Evolutionary conservation across 2,113 vertebrate species (phyloP).

Genomic region (Dascyllus trimaculatus): DNA sequence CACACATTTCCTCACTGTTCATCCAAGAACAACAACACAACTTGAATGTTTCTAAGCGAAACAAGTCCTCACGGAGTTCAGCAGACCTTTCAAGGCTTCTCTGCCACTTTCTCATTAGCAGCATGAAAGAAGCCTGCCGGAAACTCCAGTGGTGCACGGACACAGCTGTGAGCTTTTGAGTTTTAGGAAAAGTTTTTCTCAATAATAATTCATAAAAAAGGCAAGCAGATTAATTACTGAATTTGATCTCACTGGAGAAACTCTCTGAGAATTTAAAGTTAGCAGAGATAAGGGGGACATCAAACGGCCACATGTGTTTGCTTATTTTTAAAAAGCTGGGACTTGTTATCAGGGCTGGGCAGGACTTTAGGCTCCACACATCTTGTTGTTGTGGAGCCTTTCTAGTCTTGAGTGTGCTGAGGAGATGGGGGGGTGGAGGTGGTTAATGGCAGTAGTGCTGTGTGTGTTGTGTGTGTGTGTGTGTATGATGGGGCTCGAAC

Average conservation of each 20-base stretch:
- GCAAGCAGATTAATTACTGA: slow-evolving; percentile 81
- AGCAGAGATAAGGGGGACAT: slow-evolving; percentile 85
- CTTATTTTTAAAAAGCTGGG: slow-evolving; percentile 89
- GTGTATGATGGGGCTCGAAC: slow-evolving; percentile 61
- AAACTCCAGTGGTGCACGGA: slow-evolving; percentile 57
- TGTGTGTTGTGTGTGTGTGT: slow-evolving; percentile 59
- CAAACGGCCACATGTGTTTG: slow-evolving; percentile 92
- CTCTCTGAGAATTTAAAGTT: slow-evolving; percentile 81
- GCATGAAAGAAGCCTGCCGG: slow-evolving; percentile 68
- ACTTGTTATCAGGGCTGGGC: slow-evolving; percentile 90
- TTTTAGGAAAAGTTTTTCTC: slow-evolving; percentile 72
- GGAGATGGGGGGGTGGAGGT: slow-evolving; percentile 57
- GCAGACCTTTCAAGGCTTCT: slow-evolving; percentile 57
- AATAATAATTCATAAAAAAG: slow-evolving; percentile 71
- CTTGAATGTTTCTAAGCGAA: slow-evolving; percentile 43
- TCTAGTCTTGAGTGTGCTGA: slow-evolving; percentile 71
- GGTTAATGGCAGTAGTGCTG: slow-evolving; percentile 62
- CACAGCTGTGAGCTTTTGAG: slow-evolving; percentile 62
- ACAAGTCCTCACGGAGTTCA: slow-evolving; percentile 53
- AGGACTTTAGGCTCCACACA: slow-evolving; percentile 82
- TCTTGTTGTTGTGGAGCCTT: slow-evolving; percentile 82
- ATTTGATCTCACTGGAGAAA: slow-evolving; percentile 82
- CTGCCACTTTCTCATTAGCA: slow-evolving; percentile 70
- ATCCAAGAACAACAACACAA: slow-evolving; percentile 37
- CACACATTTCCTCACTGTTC: slow-evolving; percentile 15